Base-by-base conservation (phyloP, 1,140 invertebrate genomes). In the Ladona fulva region DNA sequence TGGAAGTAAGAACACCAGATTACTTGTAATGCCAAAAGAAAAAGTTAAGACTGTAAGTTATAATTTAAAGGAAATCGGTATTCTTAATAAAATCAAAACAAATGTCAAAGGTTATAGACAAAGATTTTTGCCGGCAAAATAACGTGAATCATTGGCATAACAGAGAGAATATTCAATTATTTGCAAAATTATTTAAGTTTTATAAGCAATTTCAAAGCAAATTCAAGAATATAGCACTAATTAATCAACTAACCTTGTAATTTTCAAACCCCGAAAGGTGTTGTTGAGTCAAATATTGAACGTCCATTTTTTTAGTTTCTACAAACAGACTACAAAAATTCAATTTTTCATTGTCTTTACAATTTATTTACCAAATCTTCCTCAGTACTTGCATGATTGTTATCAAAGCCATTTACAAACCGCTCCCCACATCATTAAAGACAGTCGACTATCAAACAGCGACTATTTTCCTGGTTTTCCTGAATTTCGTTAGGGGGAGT, bases 181-280 rank as follows among this genome's bases (percentile, higher is more conserved):
- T 37, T 37, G 1, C 3, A 8, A 37, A 37, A 5, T 8, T 37
- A 8, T 37, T 5, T 37, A 37, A 37, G 29, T 37, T 76, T 74
- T 74, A 16, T 19, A 22, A 24, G 59, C 24, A 59, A 22, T 59
- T 37, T 12, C 42, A 76, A 12, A 22, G 42, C 16, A 22, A 19
- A 25, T 29, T 42, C 42, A 44, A 76, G 75, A 37, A 7, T 25
- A 42, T 25, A 37, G 1, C 25, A 44, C 22, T 22, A 76, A 76
- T 42, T 22, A 76, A 42, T 11, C 22, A 8, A 76, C n/a, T 86
- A 88, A 96, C 95, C 90, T 96, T 96, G 83, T 97, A 97, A 86
- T 93, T 93, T 85, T 96, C 94, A 86, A 97, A 97, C 74, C 95
- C 95, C 82, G 91, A 87, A 73, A 97, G 89, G 83, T 96, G 93